Evolutionary conservation across 1,140 invertebrate genomes (phyloP), one percentile per base, ranked within the genome.

Genomic region (Brachionus sp.): DNA sequence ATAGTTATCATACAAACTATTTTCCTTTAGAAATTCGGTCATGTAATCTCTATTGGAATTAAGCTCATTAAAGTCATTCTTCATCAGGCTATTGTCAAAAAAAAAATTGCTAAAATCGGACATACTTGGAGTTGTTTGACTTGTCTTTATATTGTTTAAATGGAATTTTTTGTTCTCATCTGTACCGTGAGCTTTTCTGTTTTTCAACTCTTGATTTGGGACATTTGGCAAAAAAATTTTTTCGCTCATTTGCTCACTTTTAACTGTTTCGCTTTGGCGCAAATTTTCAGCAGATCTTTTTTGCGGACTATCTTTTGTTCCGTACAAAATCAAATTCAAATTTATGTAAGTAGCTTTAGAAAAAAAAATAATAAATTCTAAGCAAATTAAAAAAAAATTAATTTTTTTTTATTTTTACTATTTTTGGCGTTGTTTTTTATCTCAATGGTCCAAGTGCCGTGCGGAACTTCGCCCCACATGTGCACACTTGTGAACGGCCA

Each of bases 401-500:
- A 4, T 1, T 46, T 46, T 4, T 46, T 19, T 44, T 5, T 35
- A 3, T 77, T 46, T 29, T 68, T 68, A 82, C 80, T 66, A 53
- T 82, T 82, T 66, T 82, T 66, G 12, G 57, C 80, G 10, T 46
- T 66, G 57, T 82, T 66, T 19, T 66, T 66, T 13, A 83, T 73
- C 44, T 83, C 82, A 2, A 83, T 19, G 7, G 33, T 75, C 82
- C 82, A 83, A 62, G 29, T 73, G 1, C 88, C 87, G 7, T 44
- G 57, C 1, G 87, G 86, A 7, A 85, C 80, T 84, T 88, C 88
- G 37, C 87, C 88, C 88, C 88, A 88, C 12, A 70, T 86, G 87
- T 97, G 95, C 35, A 98, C 90, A 13, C 94, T 95, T 94, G 96
- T 96, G 89, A 97, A 96, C 66, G 94, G 84, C 87, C 87, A 88